These are phyloP conservation scores for Rhabdophis nuchalis DNA, from an alignment of 2,797 vertebrate genomes.

Conservation along the genomic window DNA sequence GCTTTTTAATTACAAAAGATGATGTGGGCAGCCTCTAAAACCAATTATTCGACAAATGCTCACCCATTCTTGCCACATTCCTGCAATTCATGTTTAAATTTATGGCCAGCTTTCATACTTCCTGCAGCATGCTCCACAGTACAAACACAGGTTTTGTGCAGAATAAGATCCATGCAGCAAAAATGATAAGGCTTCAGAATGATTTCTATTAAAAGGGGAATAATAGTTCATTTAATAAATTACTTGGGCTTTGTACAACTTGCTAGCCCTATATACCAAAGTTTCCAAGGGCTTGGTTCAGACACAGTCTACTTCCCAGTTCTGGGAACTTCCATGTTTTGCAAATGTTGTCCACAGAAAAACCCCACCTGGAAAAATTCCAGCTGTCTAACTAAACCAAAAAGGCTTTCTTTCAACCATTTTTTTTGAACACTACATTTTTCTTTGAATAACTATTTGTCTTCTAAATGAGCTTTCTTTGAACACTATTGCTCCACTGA, in stretches of 20 bases:
- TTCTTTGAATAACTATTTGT: not conserved
- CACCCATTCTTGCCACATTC: constrained; percentile 67
- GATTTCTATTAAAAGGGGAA: constrained; percentile 56
- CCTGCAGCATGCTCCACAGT: constrained; percentile 54
- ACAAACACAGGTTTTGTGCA: constrained; percentile 62
- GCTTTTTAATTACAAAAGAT: constrained; percentile 51
- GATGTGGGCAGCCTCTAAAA: constrained; percentile 48
- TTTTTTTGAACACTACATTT: not conserved
- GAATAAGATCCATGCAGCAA: constrained; percentile 71
- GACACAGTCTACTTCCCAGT: not conserved
- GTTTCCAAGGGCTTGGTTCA: not conserved
- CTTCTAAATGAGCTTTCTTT: not conserved
- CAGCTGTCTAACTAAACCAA: not conserved
- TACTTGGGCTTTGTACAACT: not conserved
- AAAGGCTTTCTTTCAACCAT: not conserved
- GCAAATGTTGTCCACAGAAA: not conserved
- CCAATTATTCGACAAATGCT: constrained; percentile 61
- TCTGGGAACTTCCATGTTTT: not conserved
- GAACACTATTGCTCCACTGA: not conserved
- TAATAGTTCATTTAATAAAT: constrained; percentile 25
- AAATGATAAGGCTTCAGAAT: constrained; percentile 63
- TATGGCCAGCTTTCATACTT: constrained; percentile 54
- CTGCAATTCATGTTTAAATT: constrained; percentile 67
- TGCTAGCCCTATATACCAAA: not conserved
- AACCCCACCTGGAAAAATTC: not conserved